phyloP scores from a whole-genome alignment of 1,140 invertebrate genomes.

The Anthonomus grandis region DNA sequence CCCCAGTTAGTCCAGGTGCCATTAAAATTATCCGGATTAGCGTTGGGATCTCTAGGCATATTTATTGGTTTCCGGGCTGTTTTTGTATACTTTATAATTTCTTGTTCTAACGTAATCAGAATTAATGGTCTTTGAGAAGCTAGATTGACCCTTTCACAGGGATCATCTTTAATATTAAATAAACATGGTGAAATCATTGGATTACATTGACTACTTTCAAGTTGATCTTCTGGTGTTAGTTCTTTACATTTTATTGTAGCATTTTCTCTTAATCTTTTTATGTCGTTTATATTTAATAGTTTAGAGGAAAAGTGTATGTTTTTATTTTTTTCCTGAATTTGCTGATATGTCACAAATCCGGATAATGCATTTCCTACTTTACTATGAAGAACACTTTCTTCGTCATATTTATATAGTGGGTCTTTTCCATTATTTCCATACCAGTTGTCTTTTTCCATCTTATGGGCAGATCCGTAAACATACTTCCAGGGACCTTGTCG shows the following conservation, averaged over 20 bases:
- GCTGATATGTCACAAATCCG: conserved; percentile 48
- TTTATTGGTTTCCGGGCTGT: conserved; percentile 55
- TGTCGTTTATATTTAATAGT: conserved; percentile 43
- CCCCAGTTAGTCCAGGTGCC: conserved; percentile 58
- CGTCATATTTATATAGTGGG: conserved; percentile 46
- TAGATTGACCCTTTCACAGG: conserved; percentile 73
- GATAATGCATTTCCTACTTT: conserved; percentile 50
- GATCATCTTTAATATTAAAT: conserved; percentile 70
- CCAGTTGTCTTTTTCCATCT: conserved; percentile 54
- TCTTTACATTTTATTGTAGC: conserved; percentile 49
- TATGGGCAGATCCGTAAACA: conserved; percentile 57
- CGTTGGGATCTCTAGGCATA: conserved; percentile 51
- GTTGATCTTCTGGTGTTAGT: conserved; percentile 25
- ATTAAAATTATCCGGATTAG: conserved; percentile 56
- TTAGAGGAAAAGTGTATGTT: conserved; percentile 27
- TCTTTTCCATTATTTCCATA: conserved; percentile 57
- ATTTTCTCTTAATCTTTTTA: conserved; percentile 47
- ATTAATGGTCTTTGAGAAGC: conserved; percentile 51
- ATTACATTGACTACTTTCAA: conserved; percentile 50
- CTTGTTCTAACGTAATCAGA: conserved; percentile 50
- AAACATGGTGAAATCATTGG: conserved; percentile 61
- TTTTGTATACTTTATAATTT: conserved; percentile 49
- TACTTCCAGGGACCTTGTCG: conserved; percentile 71
- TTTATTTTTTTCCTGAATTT: conserved; percentile 45
- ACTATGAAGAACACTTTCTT: conserved; percentile 52